A percentile compares a stretch with the other conserved stretches of the same genome.
Conservation (phyloP, 2,113 vertebrate species). For the Pterocles gutturalis region DNA sequence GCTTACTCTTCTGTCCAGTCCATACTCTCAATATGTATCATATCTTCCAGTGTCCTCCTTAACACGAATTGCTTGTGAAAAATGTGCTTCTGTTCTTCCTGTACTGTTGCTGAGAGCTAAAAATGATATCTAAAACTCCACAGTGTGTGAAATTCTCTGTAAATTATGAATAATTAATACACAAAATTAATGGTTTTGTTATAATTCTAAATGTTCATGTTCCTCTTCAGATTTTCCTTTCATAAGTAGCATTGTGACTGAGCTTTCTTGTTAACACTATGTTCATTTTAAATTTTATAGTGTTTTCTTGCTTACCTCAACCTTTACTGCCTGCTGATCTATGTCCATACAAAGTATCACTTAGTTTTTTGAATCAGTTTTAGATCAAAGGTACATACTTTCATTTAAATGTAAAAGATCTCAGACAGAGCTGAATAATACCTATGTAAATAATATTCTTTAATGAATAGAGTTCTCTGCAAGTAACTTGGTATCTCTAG, state of each 20-base stretch:
- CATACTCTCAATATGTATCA: background rate
- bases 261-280: background rate
- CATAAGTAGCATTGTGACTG: background rate
- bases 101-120: background rate
- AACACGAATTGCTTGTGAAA: background rate
- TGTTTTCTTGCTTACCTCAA: constrained; percentile 9
- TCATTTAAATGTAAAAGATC: constrained; percentile 4
- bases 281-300: background rate
- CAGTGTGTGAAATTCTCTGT: background rate
- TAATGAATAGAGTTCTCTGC: background rate
- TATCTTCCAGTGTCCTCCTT: background rate
- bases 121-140: background rate
- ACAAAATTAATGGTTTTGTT: background rate
- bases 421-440: constrained; percentile 1
- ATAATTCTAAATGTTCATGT: background rate
- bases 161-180: background rate
- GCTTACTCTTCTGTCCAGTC: background rate
- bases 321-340: background rate
- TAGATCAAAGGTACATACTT: constrained; percentile 1
- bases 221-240: background rate
- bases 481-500: background rate
- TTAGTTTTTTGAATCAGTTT: background rate
- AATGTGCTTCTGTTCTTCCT: background rate
- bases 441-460: background rate
- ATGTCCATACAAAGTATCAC: background rate